phyloP scores from a whole-genome alignment of 2,797 vertebrate genomes.

The Sarcoramphus papa region DNA sequence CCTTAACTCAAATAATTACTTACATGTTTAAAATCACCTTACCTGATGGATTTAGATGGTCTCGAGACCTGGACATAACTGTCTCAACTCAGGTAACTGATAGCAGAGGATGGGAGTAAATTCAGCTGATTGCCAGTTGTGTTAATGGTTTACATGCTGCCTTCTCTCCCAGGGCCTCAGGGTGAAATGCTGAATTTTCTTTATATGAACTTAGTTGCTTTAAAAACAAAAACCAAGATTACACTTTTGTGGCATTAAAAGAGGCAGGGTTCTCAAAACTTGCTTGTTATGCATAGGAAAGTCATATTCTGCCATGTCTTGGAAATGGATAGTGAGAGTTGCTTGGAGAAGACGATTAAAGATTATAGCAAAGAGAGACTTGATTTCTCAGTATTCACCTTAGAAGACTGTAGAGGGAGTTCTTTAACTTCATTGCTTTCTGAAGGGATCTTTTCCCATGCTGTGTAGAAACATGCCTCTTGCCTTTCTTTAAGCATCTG shows the following conservation, averaged over 20 bases:
- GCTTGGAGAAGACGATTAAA: not conserved
- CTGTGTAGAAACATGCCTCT: not conserved
- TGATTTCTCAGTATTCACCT: not conserved
- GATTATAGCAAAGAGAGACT: not conserved
- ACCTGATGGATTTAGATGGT: not conserved
- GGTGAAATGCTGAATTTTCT: not conserved
- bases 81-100: not conserved
- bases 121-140: not conserved
- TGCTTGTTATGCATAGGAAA: not conserved
- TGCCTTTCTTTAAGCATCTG: slow-evolving; percentile 6
- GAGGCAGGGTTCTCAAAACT: not conserved
- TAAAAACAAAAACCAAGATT: not conserved
- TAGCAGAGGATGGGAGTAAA: not conserved
- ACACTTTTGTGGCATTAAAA: not conserved
- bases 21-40: not conserved
- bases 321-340: not conserved
- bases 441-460: not conserved
- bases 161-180: not conserved
- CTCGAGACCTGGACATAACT: not conserved
- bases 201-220: not conserved
- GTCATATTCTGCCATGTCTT: not conserved
- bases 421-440: not conserved
- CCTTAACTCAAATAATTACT: slow-evolving; percentile 4
- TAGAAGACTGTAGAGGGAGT: not conserved
- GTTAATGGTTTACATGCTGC: not conserved